These are phyloP conservation scores for Trachelus tabidus DNA, from an alignment of 2,888 invertebrate species.

Conservation along the genomic window DNA sequence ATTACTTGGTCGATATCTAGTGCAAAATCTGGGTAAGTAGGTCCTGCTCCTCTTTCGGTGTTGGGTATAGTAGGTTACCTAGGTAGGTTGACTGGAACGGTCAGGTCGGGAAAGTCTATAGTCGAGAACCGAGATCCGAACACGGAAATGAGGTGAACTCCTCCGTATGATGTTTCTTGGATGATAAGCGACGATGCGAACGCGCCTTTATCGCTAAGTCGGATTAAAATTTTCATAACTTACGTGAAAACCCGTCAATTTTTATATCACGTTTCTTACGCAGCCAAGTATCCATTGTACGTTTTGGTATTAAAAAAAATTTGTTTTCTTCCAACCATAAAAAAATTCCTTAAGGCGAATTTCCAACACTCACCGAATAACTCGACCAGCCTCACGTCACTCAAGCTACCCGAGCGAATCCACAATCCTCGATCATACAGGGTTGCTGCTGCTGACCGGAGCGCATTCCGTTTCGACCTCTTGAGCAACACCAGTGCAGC, in stretches of 20 bases:
- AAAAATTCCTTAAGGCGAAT: not conserved
- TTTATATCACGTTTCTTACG: not conserved
- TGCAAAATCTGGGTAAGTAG: conserved; percentile 48
- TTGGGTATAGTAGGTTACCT: conserved; percentile 32
- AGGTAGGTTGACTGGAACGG: conserved; percentile 43
- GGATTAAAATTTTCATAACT: not conserved
- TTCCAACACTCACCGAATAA: not conserved
- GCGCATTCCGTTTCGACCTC: not conserved
- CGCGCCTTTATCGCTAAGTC: not conserved
- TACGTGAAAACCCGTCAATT: not conserved
- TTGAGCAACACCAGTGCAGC: conserved; percentile 1
- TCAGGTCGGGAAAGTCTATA: conserved; percentile 41
- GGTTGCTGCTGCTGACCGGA: not conserved
- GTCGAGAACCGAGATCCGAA: conserved; percentile 26
- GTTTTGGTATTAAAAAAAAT: fast-evolving
- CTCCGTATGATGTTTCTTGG: not conserved
- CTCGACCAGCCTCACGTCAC: not conserved
- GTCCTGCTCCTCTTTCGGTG: conserved; percentile 48
- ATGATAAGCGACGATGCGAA: not conserved
- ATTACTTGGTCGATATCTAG: conserved; percentile 19
- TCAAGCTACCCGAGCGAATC: not conserved
- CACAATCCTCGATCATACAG: not conserved
- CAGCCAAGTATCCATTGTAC: not conserved
- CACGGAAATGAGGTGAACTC: conserved; percentile 27
- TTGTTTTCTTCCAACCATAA: not conserved